Evolutionary conservation across 2,113 vertebrate genomes (phyloP).

Genomic region (Channa maculata): DNA sequence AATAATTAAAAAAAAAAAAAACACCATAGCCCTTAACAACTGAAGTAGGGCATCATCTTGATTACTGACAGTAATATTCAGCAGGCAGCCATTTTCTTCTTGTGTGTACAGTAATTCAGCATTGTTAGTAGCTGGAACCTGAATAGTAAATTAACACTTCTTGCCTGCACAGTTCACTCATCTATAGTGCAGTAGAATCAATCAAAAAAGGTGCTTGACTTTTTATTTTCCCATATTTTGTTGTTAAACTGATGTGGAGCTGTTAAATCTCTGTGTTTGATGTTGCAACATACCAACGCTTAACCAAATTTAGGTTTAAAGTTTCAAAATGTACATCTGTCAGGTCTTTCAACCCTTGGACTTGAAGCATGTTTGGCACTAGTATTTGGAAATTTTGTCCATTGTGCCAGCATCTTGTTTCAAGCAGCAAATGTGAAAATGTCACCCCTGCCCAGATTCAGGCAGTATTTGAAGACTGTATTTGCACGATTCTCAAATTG

Average conservation of each 20-base stretch:
- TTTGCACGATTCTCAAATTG: constrained; percentile 12
- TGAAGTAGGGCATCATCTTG: constrained; percentile 11
- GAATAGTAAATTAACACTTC: constrained; percentile 50
- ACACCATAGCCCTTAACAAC: constrained; percentile 56
- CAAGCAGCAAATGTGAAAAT: background rate
- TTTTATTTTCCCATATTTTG: constrained; percentile 28
- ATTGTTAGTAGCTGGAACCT: constrained; percentile 64
- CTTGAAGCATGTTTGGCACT: constrained; percentile 4
- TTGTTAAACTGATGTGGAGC: background rate
- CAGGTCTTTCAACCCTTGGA: background rate
- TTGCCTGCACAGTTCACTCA: constrained; percentile 69
- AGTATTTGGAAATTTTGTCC: background rate
- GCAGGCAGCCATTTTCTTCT: constrained; percentile 22
- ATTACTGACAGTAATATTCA: constrained; percentile 27
- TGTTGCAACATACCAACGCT: background rate
- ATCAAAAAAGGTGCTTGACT: constrained; percentile 67
- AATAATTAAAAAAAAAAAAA: background rate
- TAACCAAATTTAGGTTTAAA: constrained; percentile 17
- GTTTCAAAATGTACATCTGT: background rate
- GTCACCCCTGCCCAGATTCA: constrained; percentile 2
- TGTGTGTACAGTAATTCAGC: constrained; percentile 59
- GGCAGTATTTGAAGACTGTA: constrained; percentile 8
- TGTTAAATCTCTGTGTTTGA: background rate
- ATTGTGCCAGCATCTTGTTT: constrained; percentile 2
- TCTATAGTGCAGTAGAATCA: constrained; percentile 44